Percentiles rank a stretch among this genome's conserved stretches.
Conservation (phyloP, 2,888 invertebrate genomes). For the Hedychridium roseum region DNA sequence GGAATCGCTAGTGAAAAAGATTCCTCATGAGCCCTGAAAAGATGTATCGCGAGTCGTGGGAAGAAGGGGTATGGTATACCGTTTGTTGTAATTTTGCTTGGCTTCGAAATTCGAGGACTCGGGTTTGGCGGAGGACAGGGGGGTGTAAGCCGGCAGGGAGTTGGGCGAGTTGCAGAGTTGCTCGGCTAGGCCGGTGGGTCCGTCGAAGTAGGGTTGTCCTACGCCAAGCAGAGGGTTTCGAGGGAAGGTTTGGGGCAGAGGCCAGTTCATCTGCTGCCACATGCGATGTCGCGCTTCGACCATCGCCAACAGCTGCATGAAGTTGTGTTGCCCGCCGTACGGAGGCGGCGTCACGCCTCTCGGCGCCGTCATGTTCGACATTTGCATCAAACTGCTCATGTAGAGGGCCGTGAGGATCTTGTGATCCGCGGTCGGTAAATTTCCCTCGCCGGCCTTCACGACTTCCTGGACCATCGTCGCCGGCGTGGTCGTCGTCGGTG, state of each 20-base stretch:
- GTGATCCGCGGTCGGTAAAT: slow-evolving; percentile 56
- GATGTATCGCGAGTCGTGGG: not conserved
- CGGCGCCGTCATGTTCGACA: slow-evolving; percentile 52
- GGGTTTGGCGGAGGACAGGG: slow-evolving; percentile 51
- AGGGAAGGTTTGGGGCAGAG: slow-evolving; percentile 51
- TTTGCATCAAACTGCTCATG: slow-evolving; percentile 62
- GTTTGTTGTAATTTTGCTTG: slow-evolving; percentile 57
- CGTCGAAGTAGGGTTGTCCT: slow-evolving; percentile 46
- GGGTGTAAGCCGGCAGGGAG: slow-evolving; percentile 45
- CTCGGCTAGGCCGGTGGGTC: slow-evolving; percentile 47
- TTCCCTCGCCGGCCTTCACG: slow-evolving; percentile 45
- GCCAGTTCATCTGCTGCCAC: slow-evolving; percentile 60
- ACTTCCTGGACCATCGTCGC: slow-evolving; percentile 55
- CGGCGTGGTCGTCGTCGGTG: too few relatives aligned
- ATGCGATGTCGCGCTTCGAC: slow-evolving; percentile 55
- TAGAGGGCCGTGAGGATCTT: slow-evolving; percentile 62
- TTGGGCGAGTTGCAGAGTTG: slow-evolving; percentile 53
- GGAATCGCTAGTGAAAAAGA: not conserved
- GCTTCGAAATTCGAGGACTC: slow-evolving; percentile 44
- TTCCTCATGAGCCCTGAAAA: not conserved
- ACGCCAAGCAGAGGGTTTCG: slow-evolving; percentile 48
- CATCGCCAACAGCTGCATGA: slow-evolving; percentile 58
- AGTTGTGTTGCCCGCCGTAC: slow-evolving; percentile 47
- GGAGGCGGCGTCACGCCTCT: slow-evolving; percentile 43
- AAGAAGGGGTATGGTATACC: slow-evolving; percentile 38